These are phyloP conservation scores for Amphiura filiformis DNA, from an alignment of 35 echinoderm and acorn worm species.

Conservation along the genomic window DNA sequence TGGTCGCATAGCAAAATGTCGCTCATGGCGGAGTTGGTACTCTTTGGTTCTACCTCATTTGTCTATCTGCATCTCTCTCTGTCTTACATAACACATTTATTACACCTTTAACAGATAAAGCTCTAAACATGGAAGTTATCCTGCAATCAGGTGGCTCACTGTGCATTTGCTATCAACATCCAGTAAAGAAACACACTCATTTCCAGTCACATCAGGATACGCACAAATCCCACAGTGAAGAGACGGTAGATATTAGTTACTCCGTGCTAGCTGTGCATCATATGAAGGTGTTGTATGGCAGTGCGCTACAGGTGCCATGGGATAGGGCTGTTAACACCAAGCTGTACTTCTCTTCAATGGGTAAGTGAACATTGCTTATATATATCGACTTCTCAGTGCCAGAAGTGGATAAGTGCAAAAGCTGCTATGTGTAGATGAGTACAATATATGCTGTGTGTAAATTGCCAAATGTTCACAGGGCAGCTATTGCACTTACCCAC, in stretches of 20 bases:
- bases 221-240: not conserved
- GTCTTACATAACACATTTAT: too few species aligned
- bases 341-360: slow-evolving; percentile 43
- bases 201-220: not conserved
- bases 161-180: slow-evolving; percentile 45
- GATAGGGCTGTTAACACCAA: slow-evolving; percentile 30
- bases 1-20: too few species aligned
- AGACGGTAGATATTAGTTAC: slow-evolving; percentile 49
- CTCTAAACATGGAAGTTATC: slow-evolving; percentile 57
- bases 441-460: too few species aligned
- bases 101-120: slow-evolving; percentile 45
- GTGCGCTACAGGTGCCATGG: slow-evolving; percentile 46
- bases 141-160: slow-evolving; percentile 50
- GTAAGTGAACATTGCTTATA: slow-evolving; percentile 29
- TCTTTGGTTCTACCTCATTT: too few species aligned
- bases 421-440: too few species aligned
- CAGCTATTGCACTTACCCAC: too few species aligned
- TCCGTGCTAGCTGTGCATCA: slow-evolving; percentile 62
- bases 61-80: too few species aligned
- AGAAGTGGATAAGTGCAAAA: too few species aligned
- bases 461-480: too few species aligned
- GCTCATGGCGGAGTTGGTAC: too few species aligned
- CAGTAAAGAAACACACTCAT: not conserved
- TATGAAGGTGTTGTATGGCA: slow-evolving; percentile 48
- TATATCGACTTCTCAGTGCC: too few species aligned